These are phyloP conservation scores for Heteromyza rotundicornis DNA, from an alignment of 2,888 invertebrate genomes.

Conservation along the genomic window DNA sequence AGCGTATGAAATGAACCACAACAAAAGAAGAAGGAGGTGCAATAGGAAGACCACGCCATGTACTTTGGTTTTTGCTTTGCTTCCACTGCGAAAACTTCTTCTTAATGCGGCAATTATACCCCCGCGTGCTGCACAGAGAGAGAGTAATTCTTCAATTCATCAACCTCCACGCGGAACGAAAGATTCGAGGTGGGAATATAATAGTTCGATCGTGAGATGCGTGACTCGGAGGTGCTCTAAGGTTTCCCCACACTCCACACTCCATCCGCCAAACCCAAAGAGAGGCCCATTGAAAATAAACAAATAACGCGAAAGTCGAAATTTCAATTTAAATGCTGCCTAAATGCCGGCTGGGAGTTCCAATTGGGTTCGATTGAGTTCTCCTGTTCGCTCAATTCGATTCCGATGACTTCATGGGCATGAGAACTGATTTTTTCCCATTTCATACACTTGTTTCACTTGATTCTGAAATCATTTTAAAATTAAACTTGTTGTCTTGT, in stretches of 20 bases:
- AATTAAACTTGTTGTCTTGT: conserved; percentile 4
- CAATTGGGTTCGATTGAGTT: background rate
- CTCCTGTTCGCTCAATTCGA: background rate
- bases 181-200: conserved; percentile 52
- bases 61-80: background rate
- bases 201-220: conserved; percentile 63
- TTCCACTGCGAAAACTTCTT: conserved; percentile 1
- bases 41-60: too few species aligned
- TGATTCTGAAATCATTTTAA: background rate
- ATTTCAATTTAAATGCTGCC: conserved; percentile 22
- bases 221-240: conserved; percentile 66
- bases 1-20: too few species aligned
- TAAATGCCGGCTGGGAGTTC: conserved; percentile 9
- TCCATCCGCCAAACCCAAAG: background rate
- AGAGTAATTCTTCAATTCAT: too few species aligned
- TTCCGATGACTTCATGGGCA: background rate
- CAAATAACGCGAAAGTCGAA: conserved; percentile 21
- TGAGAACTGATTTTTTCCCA: background rate
- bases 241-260: too few species aligned
- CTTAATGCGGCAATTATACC: conserved; percentile 9
- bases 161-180: too few species aligned
- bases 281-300: conserved; percentile 1
- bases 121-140: background rate
- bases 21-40: too few species aligned
- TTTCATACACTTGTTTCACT: background rate